A percentile compares a stretch with the other conserved stretches of the same genome.
Evolutionary conservation across 92 coral and sea anemone species (phyloP).

Genomic region (Phymanthus crucifer): DNA sequence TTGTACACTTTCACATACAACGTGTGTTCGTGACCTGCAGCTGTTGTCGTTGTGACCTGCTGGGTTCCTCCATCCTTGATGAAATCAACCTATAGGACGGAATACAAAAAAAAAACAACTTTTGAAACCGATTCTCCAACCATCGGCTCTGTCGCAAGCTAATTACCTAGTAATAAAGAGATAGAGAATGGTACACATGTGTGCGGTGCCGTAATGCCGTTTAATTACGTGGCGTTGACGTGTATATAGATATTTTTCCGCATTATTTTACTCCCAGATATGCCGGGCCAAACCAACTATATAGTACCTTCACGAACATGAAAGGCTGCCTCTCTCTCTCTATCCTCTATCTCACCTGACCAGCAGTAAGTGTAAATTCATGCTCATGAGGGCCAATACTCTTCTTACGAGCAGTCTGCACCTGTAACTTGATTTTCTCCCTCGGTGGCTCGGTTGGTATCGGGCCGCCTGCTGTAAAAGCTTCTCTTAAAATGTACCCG

Average conservation of each 20-base stretch:
- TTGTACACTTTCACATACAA: background rate
- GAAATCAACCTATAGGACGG: background rate
- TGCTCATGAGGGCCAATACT: background rate
- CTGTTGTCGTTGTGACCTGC: background rate
- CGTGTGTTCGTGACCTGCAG: background rate
- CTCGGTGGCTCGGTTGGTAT: constrained; percentile 39
- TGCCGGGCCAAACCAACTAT: too few species aligned
- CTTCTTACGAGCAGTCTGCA: constrained; percentile 5
- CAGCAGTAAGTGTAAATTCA: background rate
- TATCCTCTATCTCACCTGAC: background rate
- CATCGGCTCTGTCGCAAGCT: too few species aligned
- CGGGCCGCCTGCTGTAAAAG: background rate
- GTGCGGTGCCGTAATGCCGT: too few species aligned
- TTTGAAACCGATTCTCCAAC: too few species aligned
- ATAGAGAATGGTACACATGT: too few species aligned
- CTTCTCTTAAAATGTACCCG: constrained; percentile 59
- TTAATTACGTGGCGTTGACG: too few species aligned
- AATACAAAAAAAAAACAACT: background rate
- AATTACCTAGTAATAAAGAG: too few species aligned
- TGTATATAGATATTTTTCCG: too few species aligned
- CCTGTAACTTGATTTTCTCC: constrained; percentile 42
- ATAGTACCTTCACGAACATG: too few species aligned
- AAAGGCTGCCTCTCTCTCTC: background rate
- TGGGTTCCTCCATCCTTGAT: background rate
- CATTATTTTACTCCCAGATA: too few species aligned